Conservation (phyloP, 2,113 vertebrate genomes). For the Pteronura brasiliensis region DNA sequence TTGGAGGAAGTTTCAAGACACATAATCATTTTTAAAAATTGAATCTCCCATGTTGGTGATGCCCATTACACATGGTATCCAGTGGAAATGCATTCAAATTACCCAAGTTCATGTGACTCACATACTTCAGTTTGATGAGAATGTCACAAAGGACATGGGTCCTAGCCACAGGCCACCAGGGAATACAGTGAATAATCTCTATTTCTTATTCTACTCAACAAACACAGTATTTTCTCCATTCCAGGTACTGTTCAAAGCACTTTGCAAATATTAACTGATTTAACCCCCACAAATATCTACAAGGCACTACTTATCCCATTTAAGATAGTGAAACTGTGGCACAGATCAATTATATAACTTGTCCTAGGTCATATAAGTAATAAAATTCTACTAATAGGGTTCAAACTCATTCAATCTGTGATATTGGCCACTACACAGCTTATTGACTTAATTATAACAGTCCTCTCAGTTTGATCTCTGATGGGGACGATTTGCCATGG, state of each 20-base stretch:
- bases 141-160: neutral
- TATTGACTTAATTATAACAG: neutral
- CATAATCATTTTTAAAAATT: neutral
- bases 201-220: neutral
- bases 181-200: neutral
- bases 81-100: neutral
- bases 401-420: neutral
- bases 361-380: neutral
- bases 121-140: neutral
- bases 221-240: neutral
- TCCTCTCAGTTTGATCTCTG: neutral
- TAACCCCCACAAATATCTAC: neutral
- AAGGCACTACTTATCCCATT: neutral
- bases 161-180: neutral
- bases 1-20: neutral
- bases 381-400: neutral
- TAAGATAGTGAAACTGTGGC: neutral
- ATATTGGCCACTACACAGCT: neutral
- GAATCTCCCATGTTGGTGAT: neutral
- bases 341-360: neutral
- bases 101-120: neutral
- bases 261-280: neutral
- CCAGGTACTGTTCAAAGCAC: neutral
- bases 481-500: neutral
- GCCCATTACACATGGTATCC: neutral